These are phyloP conservation scores for Corydoras sp. DNA, from an alignment of 2,113 vertebrate species.

Conservation along the genomic window DNA sequence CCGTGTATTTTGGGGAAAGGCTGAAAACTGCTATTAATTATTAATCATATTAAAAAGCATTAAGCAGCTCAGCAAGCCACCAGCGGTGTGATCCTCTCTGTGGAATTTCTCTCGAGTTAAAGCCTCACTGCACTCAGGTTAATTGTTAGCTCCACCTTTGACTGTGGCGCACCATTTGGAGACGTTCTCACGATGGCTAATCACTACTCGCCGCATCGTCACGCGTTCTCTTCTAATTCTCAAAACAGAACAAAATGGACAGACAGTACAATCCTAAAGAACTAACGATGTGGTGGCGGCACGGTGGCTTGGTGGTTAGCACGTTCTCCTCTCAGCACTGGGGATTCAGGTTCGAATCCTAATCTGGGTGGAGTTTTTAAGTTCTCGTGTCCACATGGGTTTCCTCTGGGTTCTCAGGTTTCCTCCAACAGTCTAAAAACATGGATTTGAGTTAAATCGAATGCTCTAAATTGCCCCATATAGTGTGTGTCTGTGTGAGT, in stretches of 20 bases:
- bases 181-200: conserved; percentile 5
- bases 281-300: no score
- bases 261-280: neutral
- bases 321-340: no score
- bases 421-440: no score
- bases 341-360: no score
- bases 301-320: no score
- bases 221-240: neutral
- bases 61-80: conserved; percentile 1
- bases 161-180: neutral
- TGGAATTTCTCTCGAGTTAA: conserved; percentile 31
- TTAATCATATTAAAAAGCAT: neutral
- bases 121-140: conserved; percentile 13
- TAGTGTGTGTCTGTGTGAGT: no score
- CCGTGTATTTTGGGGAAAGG: no score
- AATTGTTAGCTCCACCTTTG: conserved; percentile 12
- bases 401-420: no score
- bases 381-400: no score
- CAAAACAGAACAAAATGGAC: neutral
- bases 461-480: no score
- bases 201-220: neutral
- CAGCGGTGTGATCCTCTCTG: neutral
- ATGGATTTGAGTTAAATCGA: no score
- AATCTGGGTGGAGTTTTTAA: no score
- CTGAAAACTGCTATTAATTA: neutral